A percentile compares a stretch with the other conserved stretches of the same genome.
Evolutionary conservation across 2,888 invertebrate species (phyloP).

Genomic region (Smittia sp.): DNA sequence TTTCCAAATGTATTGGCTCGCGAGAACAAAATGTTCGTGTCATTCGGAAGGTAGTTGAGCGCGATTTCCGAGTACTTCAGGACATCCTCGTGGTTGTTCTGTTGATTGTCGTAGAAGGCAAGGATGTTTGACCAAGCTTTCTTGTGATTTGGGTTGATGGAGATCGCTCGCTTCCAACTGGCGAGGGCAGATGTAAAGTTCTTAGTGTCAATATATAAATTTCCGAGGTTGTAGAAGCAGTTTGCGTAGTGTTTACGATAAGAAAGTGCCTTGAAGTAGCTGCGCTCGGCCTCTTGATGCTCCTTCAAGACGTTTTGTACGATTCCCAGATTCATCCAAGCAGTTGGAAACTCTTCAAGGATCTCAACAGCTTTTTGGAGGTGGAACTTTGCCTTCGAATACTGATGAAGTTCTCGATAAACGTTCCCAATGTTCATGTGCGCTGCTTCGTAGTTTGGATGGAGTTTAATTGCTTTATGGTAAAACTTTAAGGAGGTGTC

Average conservation of each 20-base stretch:
- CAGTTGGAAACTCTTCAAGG: slow-evolving; percentile 79
- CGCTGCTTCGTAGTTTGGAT: slow-evolving; percentile 84
- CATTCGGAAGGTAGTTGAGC: slow-evolving; percentile 66
- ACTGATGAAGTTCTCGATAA: slow-evolving; percentile 66
- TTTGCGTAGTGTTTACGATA: slow-evolving; percentile 82
- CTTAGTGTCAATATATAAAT: slow-evolving; percentile 81
- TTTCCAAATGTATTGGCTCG: slow-evolving; percentile 88
- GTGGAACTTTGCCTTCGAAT: slow-evolving; percentile 69
- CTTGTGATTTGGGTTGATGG: slow-evolving; percentile 71
- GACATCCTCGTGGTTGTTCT: slow-evolving; percentile 64
- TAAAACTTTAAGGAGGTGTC: slow-evolving; percentile 74
- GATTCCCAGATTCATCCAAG: slow-evolving; percentile 98
- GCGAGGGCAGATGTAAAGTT: slow-evolving; percentile 70
- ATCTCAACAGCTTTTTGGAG: slow-evolving; percentile 69
- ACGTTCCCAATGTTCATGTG: slow-evolving; percentile 92
- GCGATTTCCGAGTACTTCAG: slow-evolving; percentile 68
- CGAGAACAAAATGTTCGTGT: slow-evolving; percentile 78
- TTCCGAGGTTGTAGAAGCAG: slow-evolving; percentile 92
- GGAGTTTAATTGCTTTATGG: slow-evolving; percentile 70
- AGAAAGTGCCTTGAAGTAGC: slow-evolving; percentile 76
- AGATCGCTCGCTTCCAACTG: slow-evolving; percentile 80
- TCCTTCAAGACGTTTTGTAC: slow-evolving; percentile 74
- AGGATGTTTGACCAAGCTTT: slow-evolving; percentile 92
- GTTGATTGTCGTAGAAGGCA: slow-evolving; percentile 76
- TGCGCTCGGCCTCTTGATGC: slow-evolving; percentile 67